These are phyloP conservation scores for Lanius ludovicianus DNA, from an alignment of 2,113 vertebrate genomes.

Conservation along the genomic window DNA sequence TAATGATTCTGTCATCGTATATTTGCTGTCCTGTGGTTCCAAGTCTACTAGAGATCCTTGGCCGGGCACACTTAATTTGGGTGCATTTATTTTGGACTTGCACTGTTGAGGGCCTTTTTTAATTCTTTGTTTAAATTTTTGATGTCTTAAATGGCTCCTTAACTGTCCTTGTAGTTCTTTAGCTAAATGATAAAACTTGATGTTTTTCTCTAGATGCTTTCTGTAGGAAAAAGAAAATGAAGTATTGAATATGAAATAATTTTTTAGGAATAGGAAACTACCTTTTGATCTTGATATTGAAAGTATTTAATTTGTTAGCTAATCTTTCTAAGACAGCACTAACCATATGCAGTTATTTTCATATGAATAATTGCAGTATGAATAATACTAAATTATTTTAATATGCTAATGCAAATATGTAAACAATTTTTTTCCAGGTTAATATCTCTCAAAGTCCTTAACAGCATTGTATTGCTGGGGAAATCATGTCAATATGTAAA, in stretches of 20 bases:
- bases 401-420: not conserved
- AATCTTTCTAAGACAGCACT: not conserved
- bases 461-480: constrained; percentile 95
- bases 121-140: not conserved
- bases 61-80: not conserved
- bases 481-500: constrained; percentile 96
- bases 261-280: not conserved
- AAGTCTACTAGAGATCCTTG: not conserved
- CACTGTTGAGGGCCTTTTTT: not conserved
- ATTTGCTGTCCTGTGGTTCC: not conserved
- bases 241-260: not conserved
- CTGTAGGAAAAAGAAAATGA: not conserved
- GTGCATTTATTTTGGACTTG: not conserved
- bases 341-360: not conserved
- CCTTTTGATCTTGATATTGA: not conserved
- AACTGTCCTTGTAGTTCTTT: not conserved
- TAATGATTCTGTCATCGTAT: not conserved
- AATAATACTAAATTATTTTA: not conserved
- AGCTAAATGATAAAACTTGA: not conserved
- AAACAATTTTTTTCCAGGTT: constrained; percentile 73
- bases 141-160: not conserved
- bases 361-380: not conserved
- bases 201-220: not conserved
- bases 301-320: not conserved
- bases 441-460: constrained; percentile 92